Base-by-base conservation (phyloP, 1,140 invertebrate species). In the Drosophila triauraria region DNA sequence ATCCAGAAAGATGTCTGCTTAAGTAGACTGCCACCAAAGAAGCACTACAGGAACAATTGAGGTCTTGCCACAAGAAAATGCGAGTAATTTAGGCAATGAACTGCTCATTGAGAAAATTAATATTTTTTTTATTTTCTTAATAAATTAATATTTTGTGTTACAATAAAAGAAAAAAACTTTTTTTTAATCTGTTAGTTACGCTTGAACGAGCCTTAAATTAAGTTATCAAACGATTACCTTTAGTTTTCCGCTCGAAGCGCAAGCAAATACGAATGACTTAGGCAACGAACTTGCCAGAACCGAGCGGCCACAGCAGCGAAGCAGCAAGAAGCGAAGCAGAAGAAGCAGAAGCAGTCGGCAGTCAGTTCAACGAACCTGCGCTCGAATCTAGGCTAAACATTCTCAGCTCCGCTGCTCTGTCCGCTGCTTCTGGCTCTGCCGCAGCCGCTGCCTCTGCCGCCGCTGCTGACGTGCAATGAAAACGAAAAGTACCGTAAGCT, bases 331-430 rank as follows among this genome's bases (percentile, higher is more conserved):
- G 46, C 32, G 43, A 46, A 50, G 62, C 53, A 30, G 40, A 60
- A 64, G 75, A 17, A 58, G 30, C 61, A 64, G 63, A 51, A 51
- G 60, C 59, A 42, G 50, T 43, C 42, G 57, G 20, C 59, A 60
- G 69, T 69, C 78, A 86, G 91, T 92, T 92, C 91, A 92, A 88
- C 91, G 91, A 92, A 92, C 91, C 84, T 82, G 83, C 90, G 80
- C 90, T 90, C 76, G 85, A 92, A 92, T 92, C 91, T 92, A 92
- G 91, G 91, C 91, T 92, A 92, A 92, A 92, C 91, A 92, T 91
- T 92, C 84, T 90, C 81, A 60, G 87, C 84, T 87, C 75, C 57
- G 54, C 63, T 68, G 74, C 62, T 67, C 68, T 42, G 56, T 30
- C 40, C 30, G 69, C 69, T 58, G 61, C 68, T 67, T 48, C 67